Base-by-base conservation (phyloP, 2,888 invertebrate species). In the Pandemis heparana region DNA sequence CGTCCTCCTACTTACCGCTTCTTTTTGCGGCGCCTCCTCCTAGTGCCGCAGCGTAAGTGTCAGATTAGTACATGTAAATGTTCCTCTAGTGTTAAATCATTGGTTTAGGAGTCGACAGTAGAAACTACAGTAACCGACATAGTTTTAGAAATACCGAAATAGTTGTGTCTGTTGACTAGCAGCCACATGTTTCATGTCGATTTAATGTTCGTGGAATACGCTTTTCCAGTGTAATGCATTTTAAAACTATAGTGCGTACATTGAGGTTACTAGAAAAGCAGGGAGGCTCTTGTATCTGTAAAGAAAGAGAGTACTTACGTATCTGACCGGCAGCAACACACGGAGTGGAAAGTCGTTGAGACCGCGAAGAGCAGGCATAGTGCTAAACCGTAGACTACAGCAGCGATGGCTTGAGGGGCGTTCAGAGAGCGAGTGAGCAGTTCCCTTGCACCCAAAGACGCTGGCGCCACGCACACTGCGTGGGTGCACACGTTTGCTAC, bases 401-500 rank as follows among this genome's bases (percentile, higher is more conserved):
- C 97, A 0, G 97, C 97, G 79, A 97, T 92, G 77, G 96, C 95
- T 91, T 99, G 98, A 56, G 96, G 95, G 79, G 96, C 95, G 83
- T 96, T 97, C 56, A 95, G 90, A 6, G 98, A 97, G 78, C 97
- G 96, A 77, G 95, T 95, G 75, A 98, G 92, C 82, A 99, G 94
- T 87, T 97, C 96, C 67, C 96, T 91, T 71, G 97, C 96, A 6
- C 97, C 98, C 73, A 97, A 88, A n/a, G 98, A 92, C 80, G 98
- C 98, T 61, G 98, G 98, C 79, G 97, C 94, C 67, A 98, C 97
- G 96, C 97, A 98, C 75, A 98, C 95, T 71, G 97, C 98, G 90
- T 99, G 99, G 46, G 98, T 98, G 82, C 98, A 94, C 63, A 99
- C 97, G 92, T 99, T 99, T 63, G 99, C 98, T 76, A 98, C 92